Conservation (phyloP, 2,888 invertebrate genomes). For the Rotaria socialis region DNA sequence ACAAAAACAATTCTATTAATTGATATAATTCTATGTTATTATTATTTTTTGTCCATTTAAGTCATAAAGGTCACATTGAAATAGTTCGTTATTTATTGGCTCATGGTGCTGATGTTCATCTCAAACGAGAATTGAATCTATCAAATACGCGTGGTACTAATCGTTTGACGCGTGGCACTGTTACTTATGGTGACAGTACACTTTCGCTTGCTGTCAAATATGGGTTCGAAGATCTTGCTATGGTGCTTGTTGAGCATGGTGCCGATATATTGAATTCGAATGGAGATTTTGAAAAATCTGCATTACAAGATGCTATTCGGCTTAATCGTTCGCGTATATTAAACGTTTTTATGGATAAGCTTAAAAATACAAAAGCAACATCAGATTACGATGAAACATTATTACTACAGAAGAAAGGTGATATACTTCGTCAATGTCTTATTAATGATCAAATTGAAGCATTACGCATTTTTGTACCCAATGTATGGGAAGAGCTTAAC, state of each 20-base stretch:
- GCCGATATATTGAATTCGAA: background rate
- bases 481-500: slow-evolving; percentile 35
- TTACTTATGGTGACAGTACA: slow-evolving; percentile 4
- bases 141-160: background rate
- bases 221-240: slow-evolving; percentile 2
- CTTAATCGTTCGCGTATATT: background rate
- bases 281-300: slow-evolving; percentile 29
- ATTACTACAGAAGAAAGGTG: slow-evolving; percentile 27
- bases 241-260: slow-evolving; percentile 6
- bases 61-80: slow-evolving; percentile 29
- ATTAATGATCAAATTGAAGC: slow-evolving; percentile 36
- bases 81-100: background rate
- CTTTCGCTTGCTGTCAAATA: slow-evolving; percentile 9
- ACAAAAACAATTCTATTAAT: no score
- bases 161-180: slow-evolving; percentile 8
- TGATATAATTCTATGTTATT: background rate
- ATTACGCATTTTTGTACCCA: background rate
- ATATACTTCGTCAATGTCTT: slow-evolving; percentile 36
- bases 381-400: slow-evolving; percentile 27
- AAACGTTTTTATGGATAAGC: background rate
- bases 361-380: background rate
- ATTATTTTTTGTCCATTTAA: background rate
- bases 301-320: slow-evolving; percentile 36
- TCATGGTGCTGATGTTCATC: slow-evolving; percentile 19
- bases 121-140: background rate